Base-by-base conservation (phyloP, 2,888 invertebrate species). In the Spisula subtruncata region DNA sequence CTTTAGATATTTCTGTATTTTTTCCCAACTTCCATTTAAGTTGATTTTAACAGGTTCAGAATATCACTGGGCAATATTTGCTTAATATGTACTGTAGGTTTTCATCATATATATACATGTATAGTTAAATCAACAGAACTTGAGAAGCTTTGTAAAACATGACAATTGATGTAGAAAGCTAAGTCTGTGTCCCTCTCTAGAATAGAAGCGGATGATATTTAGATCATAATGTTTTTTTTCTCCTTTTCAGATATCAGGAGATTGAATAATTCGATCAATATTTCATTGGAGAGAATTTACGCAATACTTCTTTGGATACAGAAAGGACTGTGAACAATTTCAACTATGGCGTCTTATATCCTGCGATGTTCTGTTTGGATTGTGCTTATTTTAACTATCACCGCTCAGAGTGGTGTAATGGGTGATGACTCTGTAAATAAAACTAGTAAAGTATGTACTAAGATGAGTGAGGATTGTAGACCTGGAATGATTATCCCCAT, bases 401-500 rank as follows among this genome's bases (percentile, higher is more conserved):
- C 80, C 25, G 90, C 85, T 60, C 87, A 87, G 46, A 84, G 82
- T 60, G 46, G 56, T 20, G 32, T 48, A 51, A 46, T 48, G 12
- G 81, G 60, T 20, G 60, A 88, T 6, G 56, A 51, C 75, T 16
- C 35, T 32, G 48, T 71, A n/a, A 29, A 83, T 75, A 89, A 32
- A 25, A 18, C 75, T 32, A 16, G 32, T 14, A 75, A 75, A 35
- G 35, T 75, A 71, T 96, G 96, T 86, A 94, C 93, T 10, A 87
- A 51, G 16, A 84, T 90, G 4, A 91, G 93, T 16, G 90, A 92
- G 20, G 89, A 92, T 20, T 99, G 99, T 97, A 97, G 97, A 95
- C 98, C 98, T 86, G 99, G 99, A 80, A 97, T 99, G 91, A 96
- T 99, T 93, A 97, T 99, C 87, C 98, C 99, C 46, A 97, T 98